phyloP scores from a whole-genome alignment of 1,140 invertebrate species.

The Maniola jurtina region DNA sequence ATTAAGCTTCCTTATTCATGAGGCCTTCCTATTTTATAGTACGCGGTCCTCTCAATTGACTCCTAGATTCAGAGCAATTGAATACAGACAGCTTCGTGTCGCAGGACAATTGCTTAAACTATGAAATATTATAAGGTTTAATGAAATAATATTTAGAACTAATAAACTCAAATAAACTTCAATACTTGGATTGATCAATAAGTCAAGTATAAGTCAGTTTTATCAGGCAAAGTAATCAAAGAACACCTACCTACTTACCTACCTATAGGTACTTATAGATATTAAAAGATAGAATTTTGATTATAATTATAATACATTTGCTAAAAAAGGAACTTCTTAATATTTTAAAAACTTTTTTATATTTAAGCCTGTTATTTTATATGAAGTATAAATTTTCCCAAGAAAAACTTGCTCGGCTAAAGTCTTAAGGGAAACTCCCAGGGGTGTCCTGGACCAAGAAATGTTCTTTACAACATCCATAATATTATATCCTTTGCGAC shows the following conservation, averaged over 20 bases:
- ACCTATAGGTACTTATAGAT: too few species aligned
- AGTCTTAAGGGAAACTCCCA: background rate
- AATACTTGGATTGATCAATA: background rate
- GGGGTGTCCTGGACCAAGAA: background rate
- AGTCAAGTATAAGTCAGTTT: too few species aligned
- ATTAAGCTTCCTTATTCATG: background rate
- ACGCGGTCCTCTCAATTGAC: constrained; percentile 15
- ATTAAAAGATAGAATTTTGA: too few species aligned
- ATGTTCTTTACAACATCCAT: constrained; percentile 4
- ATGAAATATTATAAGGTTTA: constrained; percentile 51
- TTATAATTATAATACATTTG: too few species aligned
- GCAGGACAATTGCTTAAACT: constrained; percentile 53
- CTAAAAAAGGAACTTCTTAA: too few species aligned
- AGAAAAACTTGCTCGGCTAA: background rate
- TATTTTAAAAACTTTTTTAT: background rate
- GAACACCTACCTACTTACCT: too few species aligned
- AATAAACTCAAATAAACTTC: background rate
- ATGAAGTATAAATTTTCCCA: background rate
- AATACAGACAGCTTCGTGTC: constrained; percentile 36
- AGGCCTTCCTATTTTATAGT: background rate
- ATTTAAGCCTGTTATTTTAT: background rate
- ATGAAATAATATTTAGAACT: constrained; percentile 28
- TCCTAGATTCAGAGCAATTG: constrained; percentile 40
- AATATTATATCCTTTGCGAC: constrained; percentile 19
- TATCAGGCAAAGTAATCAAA: too few species aligned